Evolutionary conservation across 2,113 vertebrate genomes (phyloP).

Genomic region (Cyanoderma ruficeps): DNA sequence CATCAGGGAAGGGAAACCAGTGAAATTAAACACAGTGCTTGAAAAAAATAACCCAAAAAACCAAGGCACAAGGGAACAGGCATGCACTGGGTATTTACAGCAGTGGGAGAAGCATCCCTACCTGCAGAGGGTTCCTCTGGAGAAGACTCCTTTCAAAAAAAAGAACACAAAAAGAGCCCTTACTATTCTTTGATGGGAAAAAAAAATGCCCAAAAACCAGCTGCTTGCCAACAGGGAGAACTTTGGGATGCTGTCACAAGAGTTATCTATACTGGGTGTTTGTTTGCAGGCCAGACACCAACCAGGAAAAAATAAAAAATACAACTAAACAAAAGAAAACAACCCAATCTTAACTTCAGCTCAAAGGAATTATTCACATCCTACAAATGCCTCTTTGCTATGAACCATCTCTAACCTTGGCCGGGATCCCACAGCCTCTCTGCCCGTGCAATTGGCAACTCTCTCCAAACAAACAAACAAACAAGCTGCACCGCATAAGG

Average conservation of each 20-base stretch:
- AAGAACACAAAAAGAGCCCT: not conserved
- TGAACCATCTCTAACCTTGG: not conserved
- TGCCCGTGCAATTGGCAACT: not conserved
- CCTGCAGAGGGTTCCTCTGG: not conserved
- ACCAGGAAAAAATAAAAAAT: not conserved
- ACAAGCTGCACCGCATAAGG: not conserved
- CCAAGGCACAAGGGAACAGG: not conserved
- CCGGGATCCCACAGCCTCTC: not conserved
- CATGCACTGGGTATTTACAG: not conserved
- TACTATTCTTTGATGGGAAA: not conserved
- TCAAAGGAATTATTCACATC: not conserved
- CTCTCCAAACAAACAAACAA: constrained; percentile 19
- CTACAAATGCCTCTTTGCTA: not conserved
- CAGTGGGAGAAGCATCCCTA: not conserved
- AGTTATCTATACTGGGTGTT: not conserved
- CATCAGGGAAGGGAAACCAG: not conserved
- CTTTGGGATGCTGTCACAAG: not conserved
- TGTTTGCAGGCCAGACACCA: not conserved
- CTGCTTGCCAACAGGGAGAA: not conserved
- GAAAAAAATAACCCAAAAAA: not conserved
- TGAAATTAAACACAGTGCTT: not conserved
- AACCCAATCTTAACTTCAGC: not conserved
- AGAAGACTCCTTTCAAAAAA: not conserved
- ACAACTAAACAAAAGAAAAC: not conserved
- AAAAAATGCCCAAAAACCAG: not conserved